Conservation (phyloP, 2,113 vertebrate genomes). For the Pholis gunnellus region DNA sequence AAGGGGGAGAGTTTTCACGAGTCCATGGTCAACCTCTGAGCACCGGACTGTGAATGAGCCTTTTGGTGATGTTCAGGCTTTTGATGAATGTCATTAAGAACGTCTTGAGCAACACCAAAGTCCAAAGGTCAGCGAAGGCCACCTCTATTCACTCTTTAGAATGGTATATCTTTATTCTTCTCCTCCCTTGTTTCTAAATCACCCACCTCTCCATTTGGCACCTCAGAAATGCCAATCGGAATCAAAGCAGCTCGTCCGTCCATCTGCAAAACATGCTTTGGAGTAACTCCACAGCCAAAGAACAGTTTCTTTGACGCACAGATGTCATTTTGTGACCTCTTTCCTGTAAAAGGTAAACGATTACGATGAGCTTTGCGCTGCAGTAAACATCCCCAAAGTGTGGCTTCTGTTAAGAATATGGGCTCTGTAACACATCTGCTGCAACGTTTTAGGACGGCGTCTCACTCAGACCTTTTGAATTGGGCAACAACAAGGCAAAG, state of each 20-base stretch:
- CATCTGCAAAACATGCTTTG: constrained; percentile 32
- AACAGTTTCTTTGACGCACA: constrained; percentile 14
- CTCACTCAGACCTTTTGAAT: constrained; percentile 14
- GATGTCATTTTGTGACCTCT: constrained; percentile 39
- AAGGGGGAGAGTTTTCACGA: constrained; percentile 55
- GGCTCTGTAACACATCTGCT: constrained; percentile 63
- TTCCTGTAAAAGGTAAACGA: constrained; percentile 44
- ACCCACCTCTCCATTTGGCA: constrained; percentile 17
- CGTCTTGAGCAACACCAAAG: constrained; percentile 57
- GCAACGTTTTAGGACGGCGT: constrained; percentile 36
- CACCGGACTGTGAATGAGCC: constrained; percentile 72
- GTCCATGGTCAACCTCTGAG: constrained; percentile 70
- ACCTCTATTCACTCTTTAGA: constrained; percentile 54
- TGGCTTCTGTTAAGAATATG: constrained; percentile 54
- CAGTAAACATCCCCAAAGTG: constrained; percentile 46
- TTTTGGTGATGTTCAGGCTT: constrained; percentile 63
- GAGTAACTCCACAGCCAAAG: no score
- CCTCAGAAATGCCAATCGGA: constrained; percentile 30
- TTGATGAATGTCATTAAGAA: constrained; percentile 66
- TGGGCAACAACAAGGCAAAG: constrained; percentile 28
- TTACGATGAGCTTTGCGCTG: constrained; percentile 17
- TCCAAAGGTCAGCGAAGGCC: constrained; percentile 54
- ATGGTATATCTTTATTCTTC: constrained; percentile 34
- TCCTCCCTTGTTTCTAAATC: constrained; percentile 28
- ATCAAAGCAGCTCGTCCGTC: constrained; percentile 25